Percentiles rank a stretch among this genome's conserved stretches.
Conservation (phyloP, 2,888 invertebrate genomes). For the Siphlonurus alternatus region DNA sequence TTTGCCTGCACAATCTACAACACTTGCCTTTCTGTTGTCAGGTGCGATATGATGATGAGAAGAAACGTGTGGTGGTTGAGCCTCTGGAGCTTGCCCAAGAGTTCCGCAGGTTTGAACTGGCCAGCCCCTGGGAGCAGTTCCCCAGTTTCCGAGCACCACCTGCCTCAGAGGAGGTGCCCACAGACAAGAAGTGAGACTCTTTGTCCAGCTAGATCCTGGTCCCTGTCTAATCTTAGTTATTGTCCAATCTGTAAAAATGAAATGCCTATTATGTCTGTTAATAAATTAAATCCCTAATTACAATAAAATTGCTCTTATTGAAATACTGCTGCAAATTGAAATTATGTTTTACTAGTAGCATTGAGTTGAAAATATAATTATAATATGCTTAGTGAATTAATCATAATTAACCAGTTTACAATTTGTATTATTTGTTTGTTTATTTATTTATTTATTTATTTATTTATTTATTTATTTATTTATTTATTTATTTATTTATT, state of each 20-base stretch:
- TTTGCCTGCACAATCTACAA: no score
- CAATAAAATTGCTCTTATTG: background rate
- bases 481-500: no score
- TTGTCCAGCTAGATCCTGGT: background rate
- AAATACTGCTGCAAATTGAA: no score
- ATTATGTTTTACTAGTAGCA: no score
- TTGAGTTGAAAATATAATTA: no score
- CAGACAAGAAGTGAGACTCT: constrained; percentile 17
- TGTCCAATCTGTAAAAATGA: background rate
- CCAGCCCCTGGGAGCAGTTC: constrained; percentile 97
- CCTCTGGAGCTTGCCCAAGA: constrained; percentile 96
- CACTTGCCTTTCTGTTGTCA: constrained; percentile 23
- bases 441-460: no score
- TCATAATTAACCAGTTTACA: no score
- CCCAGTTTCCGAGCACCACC: constrained; percentile 66
- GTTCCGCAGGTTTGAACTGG: constrained; percentile 91
- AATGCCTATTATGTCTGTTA: background rate
- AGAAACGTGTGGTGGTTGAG: constrained; percentile 88
- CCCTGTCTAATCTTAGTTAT: background rate
- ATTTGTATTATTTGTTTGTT: no score
- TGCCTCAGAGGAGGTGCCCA: constrained; percentile 36
- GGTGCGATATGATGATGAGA: constrained; percentile 94
- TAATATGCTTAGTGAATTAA: no score
- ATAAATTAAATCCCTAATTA: constrained; percentile 5
- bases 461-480: no score